phyloP scores from a whole-genome alignment of 2,113 vertebrate genomes.

The Pagrus major region DNA sequence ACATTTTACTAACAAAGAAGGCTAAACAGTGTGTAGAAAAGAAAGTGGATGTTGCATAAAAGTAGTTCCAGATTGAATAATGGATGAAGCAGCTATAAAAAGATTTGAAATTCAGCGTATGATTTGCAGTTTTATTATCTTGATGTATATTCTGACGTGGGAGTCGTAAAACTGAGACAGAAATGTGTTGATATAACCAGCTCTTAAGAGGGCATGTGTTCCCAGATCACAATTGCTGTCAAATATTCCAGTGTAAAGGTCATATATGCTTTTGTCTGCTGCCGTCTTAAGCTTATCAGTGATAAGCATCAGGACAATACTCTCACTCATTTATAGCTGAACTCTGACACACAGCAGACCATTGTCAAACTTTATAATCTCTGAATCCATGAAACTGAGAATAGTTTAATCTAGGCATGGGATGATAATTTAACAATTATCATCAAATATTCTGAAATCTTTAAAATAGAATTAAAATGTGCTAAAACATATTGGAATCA shows the following conservation, averaged over 20 bases:
- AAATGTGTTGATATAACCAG: not conserved
- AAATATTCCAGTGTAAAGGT: constrained; percentile 9
- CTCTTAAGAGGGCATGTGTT: not conserved
- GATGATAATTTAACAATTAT: too few relatives aligned
- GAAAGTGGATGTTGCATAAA: not conserved
- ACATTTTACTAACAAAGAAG: constrained; percentile 11
- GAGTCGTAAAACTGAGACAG: not conserved
- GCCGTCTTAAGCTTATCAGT: not conserved
- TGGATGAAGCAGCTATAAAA: not conserved
- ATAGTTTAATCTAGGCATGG: too few relatives aligned
- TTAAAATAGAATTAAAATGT: too few relatives aligned
- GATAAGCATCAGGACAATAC: constrained; percentile 17
- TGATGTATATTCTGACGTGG: constrained; percentile 2
- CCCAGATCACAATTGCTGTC: not conserved
- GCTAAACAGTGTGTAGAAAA: not conserved
- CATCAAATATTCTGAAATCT: too few relatives aligned
- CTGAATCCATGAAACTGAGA: not conserved
- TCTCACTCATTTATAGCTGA: not conserved
- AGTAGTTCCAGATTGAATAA: not conserved
- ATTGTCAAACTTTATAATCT: not conserved
- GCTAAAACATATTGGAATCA: too few relatives aligned
- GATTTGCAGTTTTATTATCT: not conserved
- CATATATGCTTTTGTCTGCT: constrained; percentile 31
- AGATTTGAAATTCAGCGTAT: not conserved
- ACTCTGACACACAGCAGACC: not conserved